Conservation (phyloP, 2,888 invertebrate genomes). For the Dascillus cervinus region DNA sequence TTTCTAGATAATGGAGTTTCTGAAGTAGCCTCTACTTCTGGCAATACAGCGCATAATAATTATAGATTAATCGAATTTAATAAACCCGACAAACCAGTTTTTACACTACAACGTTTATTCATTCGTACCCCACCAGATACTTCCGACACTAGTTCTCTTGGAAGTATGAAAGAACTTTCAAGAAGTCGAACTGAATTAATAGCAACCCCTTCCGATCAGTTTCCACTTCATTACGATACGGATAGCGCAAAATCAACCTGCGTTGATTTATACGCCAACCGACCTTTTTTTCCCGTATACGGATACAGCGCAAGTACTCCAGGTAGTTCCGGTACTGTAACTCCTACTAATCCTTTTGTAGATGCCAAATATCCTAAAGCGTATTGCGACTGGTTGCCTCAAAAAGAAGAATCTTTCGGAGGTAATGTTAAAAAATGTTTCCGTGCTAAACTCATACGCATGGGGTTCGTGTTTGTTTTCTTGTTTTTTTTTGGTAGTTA, state of each 20-base stretch:
- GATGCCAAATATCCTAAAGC: conserved; percentile 31
- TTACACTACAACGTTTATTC: conserved; percentile 36
- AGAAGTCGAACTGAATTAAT: conserved; percentile 30
- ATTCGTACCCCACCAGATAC: conserved; percentile 25
- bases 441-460: conserved; percentile 34
- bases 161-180: conserved; percentile 23
- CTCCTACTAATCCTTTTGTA: conserved; percentile 19
- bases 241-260: conserved; percentile 1
- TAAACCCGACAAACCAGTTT: conserved; percentile 24
- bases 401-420: conserved; percentile 29
- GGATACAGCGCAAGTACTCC: conserved; percentile 3
- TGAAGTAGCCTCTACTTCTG: neutral
- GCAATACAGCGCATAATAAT: conserved; percentile 7
- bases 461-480: conserved; percentile 33
- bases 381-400: conserved; percentile 41
- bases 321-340: conserved; percentile 19
- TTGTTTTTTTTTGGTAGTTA: conserved; percentile 16
- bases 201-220: conserved; percentile 30
- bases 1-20: conserved; percentile 26
- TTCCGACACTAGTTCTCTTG: conserved; percentile 6
- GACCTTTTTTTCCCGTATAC: conserved; percentile 37
- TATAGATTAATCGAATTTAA: conserved; percentile 2
- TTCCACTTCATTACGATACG: conserved; percentile 32
- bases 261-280: conserved; percentile 35
- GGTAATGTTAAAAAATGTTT: conserved; percentile 33